These are phyloP conservation scores for Ctenodactylus gundi DNA, from an alignment of 2,113 vertebrate species.

Conservation along the genomic window DNA sequence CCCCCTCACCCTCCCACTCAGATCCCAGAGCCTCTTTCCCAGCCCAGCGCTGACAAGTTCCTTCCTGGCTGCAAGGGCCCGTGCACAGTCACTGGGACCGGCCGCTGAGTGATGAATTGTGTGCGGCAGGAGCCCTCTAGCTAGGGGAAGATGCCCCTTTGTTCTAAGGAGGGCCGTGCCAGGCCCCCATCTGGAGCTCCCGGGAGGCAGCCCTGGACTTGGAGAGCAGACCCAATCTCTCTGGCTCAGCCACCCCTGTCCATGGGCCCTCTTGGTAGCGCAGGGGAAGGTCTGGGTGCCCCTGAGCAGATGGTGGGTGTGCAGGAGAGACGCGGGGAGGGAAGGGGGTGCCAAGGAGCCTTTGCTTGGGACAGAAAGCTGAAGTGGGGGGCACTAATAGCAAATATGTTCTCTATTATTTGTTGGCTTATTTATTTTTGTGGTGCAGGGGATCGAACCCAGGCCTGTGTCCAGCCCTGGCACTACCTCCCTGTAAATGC, in stretches of 20 bases:
- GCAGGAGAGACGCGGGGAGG: background rate
- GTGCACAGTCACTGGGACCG: slow-evolving; percentile 39
- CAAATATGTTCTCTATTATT: no score
- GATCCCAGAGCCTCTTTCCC: background rate
- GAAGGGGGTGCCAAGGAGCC: background rate
- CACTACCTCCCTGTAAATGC: background rate
- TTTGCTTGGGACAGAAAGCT: no score
- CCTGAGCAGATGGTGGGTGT: slow-evolving; percentile 64
- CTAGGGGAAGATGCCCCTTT: slow-evolving; percentile 66
- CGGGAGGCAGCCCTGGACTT: slow-evolving; percentile 63
- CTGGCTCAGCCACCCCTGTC: slow-evolving; percentile 54
- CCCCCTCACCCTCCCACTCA: background rate
- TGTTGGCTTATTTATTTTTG: background rate
- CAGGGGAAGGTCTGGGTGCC: background rate
- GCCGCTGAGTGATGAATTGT: slow-evolving; percentile 62
- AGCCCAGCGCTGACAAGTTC: background rate
- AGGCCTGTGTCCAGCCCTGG: background rate
- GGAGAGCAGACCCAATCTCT: slow-evolving; percentile 52
- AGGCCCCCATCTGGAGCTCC: slow-evolving; percentile 72
- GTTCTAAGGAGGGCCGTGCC: slow-evolving; percentile 62
- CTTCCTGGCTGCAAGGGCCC: slow-evolving; percentile 64
- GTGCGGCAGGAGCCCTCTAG: slow-evolving; percentile 31
- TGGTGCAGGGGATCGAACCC: background rate
- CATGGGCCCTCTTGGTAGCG: background rate
- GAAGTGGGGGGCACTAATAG: no score